phyloP scores from a whole-genome alignment of 2,797 vertebrate genomes.

The Helicolenus hilgendorfi region DNA sequence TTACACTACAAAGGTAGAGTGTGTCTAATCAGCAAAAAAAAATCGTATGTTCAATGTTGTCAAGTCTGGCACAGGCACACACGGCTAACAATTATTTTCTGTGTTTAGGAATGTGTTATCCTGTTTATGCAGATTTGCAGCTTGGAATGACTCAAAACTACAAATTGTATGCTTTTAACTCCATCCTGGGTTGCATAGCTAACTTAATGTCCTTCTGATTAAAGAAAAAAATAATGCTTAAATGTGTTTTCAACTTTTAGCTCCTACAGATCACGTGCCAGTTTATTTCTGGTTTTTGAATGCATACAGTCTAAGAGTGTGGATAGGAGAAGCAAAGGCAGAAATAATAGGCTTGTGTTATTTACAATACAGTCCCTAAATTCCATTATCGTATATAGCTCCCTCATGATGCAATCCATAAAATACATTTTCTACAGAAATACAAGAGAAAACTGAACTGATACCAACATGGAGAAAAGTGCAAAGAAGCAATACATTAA shows the following conservation, averaged over 20 bases:
- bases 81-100: background rate
- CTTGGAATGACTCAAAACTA: background rate
- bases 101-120: constrained; percentile 4
- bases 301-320: background rate
- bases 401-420: background rate
- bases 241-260: background rate
- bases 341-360: background rate
- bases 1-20: background rate
- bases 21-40: constrained; percentile 36
- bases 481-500: background rate
- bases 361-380: background rate
- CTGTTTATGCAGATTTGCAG: background rate
- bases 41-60: background rate
- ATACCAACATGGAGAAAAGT: background rate
- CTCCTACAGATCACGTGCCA: background rate
- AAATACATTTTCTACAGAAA: background rate
- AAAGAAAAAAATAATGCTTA: background rate
- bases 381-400: background rate
- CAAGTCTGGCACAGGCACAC: background rate
- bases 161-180: background rate
- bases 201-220: background rate
- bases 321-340: background rate
- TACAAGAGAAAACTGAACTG: background rate
- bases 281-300: background rate
- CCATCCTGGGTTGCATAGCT: background rate